Evolutionary conservation across 2,888 invertebrate species (phyloP), one percentile per base, ranked within the genome.

Genomic region (Tridacna crocea): DNA sequence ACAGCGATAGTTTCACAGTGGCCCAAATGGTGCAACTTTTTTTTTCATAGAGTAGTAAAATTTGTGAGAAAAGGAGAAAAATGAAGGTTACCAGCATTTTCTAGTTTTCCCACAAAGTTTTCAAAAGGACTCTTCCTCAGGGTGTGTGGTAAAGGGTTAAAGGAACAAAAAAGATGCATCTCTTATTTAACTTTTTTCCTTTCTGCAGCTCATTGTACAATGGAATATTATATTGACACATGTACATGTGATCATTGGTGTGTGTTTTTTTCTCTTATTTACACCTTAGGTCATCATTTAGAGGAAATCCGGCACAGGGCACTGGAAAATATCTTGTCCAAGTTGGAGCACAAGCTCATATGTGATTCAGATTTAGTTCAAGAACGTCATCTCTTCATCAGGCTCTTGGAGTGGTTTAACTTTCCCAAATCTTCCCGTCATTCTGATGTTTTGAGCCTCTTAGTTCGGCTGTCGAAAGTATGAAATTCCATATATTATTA

Each of bases 381-480:
- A 80, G 94, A 94, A 77, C 88, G 93, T 55, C 93, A 93, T 75
- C 87, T 94, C 6, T 91, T 94, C 72, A 93, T 93, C 61, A 88
- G 93, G 22, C 88, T 94, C 46, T 86, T 94, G 47, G 94, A 94
- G 83, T 94, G 94, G 94, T 94, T 94, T 86, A 94, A 94, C 82
- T 93, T 93, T 79, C 89, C 91, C 15, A 88, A 89, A 61, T 90
- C 91, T 75, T 87, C 91, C 0, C 85, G 90, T 26, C 90, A 92
- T 81, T 86, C 88, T 26, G 90, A 93, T 65, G 92, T 94, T 11
- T 85, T 94, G 12, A 84, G 80, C 15, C 89, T 94, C 15, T 78
- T 94, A 2, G 86, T 87, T 19, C 84, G 90, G 60, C 83, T 94
- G 27, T 88, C 93, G 72, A 90, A 93, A 91, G 94, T 94, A 87